Conservation (phyloP, 2,888 invertebrate genomes). For the Zaprionus lineosus region DNA sequence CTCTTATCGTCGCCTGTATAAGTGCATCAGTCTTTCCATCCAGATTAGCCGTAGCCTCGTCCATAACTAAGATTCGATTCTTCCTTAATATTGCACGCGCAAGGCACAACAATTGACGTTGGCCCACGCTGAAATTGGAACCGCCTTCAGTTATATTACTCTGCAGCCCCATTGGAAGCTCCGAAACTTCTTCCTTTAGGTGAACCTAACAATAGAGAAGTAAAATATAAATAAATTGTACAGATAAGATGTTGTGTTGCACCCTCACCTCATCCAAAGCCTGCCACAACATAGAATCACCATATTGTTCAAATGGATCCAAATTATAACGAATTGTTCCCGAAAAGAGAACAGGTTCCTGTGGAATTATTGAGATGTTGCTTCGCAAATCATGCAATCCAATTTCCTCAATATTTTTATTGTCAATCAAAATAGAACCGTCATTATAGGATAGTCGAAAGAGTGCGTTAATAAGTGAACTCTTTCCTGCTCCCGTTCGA, state of each 20-base stretch:
- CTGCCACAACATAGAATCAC: conserved; percentile 91
- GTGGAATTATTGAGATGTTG: conserved; percentile 92
- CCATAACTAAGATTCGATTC: conserved; percentile 92
- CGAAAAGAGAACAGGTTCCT: conserved; percentile 93
- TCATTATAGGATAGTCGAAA: conserved; percentile 91
- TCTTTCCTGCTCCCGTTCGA: conserved; percentile 89
- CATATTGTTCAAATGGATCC: conserved; percentile 93
- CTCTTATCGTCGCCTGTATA: conserved; percentile 91
- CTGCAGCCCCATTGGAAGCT: conserved; percentile 87
- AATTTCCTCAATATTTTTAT: conserved; percentile 87
- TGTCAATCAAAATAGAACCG: conserved; percentile 92
- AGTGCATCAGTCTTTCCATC: conserved; percentile 93
- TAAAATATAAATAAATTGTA: no score
- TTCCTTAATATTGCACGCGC: conserved; percentile 94
- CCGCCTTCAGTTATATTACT: conserved; percentile 90
- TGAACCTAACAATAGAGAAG: no score
- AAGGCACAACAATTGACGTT: conserved; percentile 94
- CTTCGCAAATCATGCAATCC: conserved; percentile 90
- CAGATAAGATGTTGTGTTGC: no score
- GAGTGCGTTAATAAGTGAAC: conserved; percentile 87
- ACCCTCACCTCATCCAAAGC: conserved; percentile 89
- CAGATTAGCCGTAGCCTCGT: conserved; percentile 97
- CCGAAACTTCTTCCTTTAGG: conserved; percentile 88
- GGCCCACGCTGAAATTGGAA: conserved; percentile 94
- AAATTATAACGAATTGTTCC: conserved; percentile 94